Percentiles rank a stretch among this genome's conserved stretches.
These are phyloP conservation scores for Agrotis clavis DNA, from an alignment of 2,888 invertebrate species.

Conservation along the genomic window DNA sequence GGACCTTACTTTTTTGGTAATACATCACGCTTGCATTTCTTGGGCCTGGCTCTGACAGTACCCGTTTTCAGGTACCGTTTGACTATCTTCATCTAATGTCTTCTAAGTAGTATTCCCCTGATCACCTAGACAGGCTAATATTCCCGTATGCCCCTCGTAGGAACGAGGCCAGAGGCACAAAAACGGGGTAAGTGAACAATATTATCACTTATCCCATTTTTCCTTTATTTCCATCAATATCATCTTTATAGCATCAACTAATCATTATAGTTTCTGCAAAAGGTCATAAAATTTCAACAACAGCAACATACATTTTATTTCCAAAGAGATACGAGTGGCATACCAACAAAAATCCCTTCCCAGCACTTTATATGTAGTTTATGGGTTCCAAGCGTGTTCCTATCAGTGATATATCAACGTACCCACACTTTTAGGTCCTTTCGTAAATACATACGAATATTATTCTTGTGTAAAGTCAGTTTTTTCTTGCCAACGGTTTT, in stretches of 20 bases:
- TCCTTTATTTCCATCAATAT: background rate
- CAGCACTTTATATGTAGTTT: conserved; percentile 68
- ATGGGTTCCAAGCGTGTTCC: conserved; percentile 62
- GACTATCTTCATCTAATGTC: too few species aligned
- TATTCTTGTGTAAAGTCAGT: conserved; percentile 41
- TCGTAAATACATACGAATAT: conserved; percentile 59
- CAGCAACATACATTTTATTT: conserved; percentile 38
- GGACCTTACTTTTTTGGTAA: background rate
- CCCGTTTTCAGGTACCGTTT: background rate
- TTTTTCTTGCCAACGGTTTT: conserved; percentile 26
- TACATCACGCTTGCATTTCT: background rate
- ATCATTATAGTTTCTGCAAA: background rate
- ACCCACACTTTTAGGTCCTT: conserved; percentile 55
- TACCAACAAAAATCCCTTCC: conserved; percentile 53
- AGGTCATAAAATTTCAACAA: conserved; percentile 31
- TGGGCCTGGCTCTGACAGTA: background rate
- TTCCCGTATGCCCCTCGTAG: too few species aligned
- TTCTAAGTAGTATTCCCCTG: background rate
- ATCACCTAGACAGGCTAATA: background rate
- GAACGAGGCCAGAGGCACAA: background rate
- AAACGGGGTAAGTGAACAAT: background rate
- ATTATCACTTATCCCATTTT: background rate
- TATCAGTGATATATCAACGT: conserved; percentile 68
- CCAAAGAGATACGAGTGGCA: conserved; percentile 40
- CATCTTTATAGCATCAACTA: background rate